Percentiles rank a stretch among this genome's conserved stretches.
Conservation (phyloP, 2,113 vertebrate species). For the Coryphaenoides rupestris region DNA sequence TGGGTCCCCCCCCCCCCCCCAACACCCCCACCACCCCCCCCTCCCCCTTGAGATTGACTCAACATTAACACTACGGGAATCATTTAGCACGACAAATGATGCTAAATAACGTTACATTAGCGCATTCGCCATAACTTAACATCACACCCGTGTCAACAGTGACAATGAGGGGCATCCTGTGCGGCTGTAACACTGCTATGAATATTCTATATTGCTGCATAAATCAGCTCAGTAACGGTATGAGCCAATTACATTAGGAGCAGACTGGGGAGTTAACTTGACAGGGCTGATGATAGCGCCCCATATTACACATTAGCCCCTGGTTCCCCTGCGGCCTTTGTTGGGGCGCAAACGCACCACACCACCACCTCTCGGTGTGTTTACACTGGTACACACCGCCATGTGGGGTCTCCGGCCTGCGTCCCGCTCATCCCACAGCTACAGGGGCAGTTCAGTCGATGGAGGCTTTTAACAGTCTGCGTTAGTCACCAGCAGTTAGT, state of each 20-base stretch:
- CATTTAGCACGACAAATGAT: background rate
- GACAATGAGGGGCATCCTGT: slow-evolving; percentile 16
- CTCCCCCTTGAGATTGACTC: background rate
- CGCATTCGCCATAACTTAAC: background rate
- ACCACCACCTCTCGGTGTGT: slow-evolving; percentile 16
- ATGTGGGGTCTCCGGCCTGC: slow-evolving; percentile 25
- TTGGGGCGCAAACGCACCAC: slow-evolving; percentile 29
- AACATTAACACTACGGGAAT: background rate
- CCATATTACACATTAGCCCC: slow-evolving; percentile 56
- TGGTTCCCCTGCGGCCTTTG: slow-evolving; percentile 29
- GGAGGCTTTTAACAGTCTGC: no score
- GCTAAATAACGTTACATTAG: background rate
- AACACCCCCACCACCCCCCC: no score
- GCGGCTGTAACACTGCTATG: slow-evolving; percentile 31
- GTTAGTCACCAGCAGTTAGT: no score
- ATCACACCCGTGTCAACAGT: background rate
- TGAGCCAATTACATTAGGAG: slow-evolving; percentile 51
- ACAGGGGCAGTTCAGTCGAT: slow-evolving; percentile 6
- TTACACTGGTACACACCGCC: slow-evolving; percentile 27
- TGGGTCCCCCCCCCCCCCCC: no score
- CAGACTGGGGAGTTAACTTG: slow-evolving; percentile 49
- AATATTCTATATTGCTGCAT: slow-evolving; percentile 19
- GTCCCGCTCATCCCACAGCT: slow-evolving; percentile 12
- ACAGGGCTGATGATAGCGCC: slow-evolving; percentile 51
- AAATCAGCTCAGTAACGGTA: slow-evolving; percentile 53